Base-by-base conservation (phyloP, 2,888 invertebrate species). In the Hirudinaria manillensis region DNA sequence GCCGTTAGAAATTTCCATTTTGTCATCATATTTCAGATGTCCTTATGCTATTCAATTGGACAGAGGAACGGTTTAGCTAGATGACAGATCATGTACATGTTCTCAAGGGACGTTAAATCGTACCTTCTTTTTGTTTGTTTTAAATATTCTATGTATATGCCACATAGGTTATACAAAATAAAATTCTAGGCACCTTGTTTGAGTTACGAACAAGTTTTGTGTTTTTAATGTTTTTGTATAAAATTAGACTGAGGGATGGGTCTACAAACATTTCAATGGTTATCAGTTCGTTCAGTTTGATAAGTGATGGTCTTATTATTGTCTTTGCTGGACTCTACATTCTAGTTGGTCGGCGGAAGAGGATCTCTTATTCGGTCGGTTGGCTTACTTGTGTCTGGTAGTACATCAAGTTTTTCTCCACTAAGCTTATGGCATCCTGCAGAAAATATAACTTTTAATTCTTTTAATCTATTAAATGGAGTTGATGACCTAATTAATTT, bases 61-160 rank as follows among this genome's bases (percentile, higher is more conserved):
- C 61, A 6, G 61, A 27, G 29, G 61, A 61, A 61, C 61, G 13
- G 24, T 24, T 29, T 29, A 61, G 24, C 61, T 61, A 24, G 61
- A 29, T 29, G 29, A 24, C 61, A 29, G 61, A 61, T 61, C 61
- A 61, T 61, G 61, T 61, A 61, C 29, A 61, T 61, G 61, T 61
- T 61, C 61, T 61, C 24, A n/a, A 29, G 24, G 24, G 61, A 61
- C 61, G 61, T 61, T 61, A 16, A n/a, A 29, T 29, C 19, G 61
- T 61, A 61, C 61, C 24, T 61, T 61, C 21, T 13, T 61, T 61
- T 61, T 29, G 61, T 61, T 56, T 61, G 24, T 24, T 61, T 61
- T 61, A 29, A 61, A 61, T 61, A 61, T 61, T 61, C 61, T 61
- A n/a, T n/a, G 61, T 61, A 61, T 19, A 61, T 61, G 61, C 61